A percentile compares a stretch with the other conserved stretches of the same genome.
phyloP scores from a whole-genome alignment of 2,113 vertebrate species.

The Phycodurus eques region DNA sequence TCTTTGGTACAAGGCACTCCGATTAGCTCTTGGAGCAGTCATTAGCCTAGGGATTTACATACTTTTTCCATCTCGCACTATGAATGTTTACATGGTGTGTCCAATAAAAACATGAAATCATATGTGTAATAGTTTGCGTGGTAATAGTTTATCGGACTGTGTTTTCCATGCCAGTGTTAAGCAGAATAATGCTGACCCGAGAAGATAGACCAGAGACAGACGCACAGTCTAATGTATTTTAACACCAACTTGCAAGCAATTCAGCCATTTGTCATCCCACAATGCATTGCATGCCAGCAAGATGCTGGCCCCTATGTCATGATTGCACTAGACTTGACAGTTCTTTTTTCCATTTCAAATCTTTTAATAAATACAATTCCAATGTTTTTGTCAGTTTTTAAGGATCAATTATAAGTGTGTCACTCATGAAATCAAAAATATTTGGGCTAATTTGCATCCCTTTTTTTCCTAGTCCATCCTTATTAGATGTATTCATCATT shows the following conservation, averaged over 20 bases:
- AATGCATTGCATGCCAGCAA: background rate
- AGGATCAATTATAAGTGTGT: constrained; percentile 38
- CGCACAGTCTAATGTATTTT: background rate
- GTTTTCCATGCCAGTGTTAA: background rate
- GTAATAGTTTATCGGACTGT: background rate
- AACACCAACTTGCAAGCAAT: background rate
- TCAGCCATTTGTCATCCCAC: background rate
- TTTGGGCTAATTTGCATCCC: constrained; percentile 7
- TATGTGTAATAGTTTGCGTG: background rate
- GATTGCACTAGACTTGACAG: background rate
- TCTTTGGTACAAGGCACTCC: no score
- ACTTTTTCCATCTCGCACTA: background rate
- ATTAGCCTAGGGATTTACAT: background rate
- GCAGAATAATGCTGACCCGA: background rate
- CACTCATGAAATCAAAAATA: constrained; percentile 68
- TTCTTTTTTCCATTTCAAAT: background rate
- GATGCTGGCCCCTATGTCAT: background rate
- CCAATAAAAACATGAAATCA: background rate
- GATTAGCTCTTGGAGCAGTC: no score
- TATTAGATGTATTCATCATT: background rate
- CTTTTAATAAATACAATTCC: constrained; percentile 4
- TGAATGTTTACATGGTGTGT: background rate
- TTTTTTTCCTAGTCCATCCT: background rate
- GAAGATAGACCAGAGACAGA: background rate
- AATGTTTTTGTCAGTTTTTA: background rate